A percentile compares a stretch with the other conserved stretches of the same genome.
Evolutionary conservation across 2,113 vertebrate genomes (phyloP).

Genomic region (Siniperca chuatsi): DNA sequence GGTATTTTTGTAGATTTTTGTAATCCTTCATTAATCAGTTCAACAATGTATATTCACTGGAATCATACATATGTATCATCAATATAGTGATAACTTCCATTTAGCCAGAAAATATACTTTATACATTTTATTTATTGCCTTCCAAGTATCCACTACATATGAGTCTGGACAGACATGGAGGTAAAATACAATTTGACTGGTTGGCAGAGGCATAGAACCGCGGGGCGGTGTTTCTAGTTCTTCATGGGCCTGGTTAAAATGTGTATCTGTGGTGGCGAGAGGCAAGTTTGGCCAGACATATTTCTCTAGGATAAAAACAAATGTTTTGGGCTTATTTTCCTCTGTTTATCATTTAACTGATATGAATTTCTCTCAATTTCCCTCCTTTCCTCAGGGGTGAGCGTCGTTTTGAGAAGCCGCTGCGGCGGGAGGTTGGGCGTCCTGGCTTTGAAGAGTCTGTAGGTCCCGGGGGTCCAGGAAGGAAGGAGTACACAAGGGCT

Average conservation of each 20-base stretch:
- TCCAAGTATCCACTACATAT: too few species aligned
- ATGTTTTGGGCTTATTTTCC: slow-evolving; percentile 9
- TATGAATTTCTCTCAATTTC: slow-evolving; percentile 21
- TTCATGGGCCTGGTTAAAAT: background rate
- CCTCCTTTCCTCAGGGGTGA: slow-evolving; percentile 84
- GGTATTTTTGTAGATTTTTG: too few species aligned
- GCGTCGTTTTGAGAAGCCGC: slow-evolving; percentile 91
- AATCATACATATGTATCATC: too few species aligned
- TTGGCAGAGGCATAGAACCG: too few species aligned
- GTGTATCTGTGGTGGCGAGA: background rate
- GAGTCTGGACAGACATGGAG: too few species aligned
- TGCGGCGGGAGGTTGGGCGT: slow-evolving; percentile 88
- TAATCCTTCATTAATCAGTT: background rate
- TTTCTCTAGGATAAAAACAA: background rate
- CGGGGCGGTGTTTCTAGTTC: background rate
- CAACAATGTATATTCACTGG: background rate
- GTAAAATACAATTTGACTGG: too few species aligned
- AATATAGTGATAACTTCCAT: too few species aligned
- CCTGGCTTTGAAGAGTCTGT: slow-evolving; percentile 89
- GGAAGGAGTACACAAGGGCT: slow-evolving; percentile 92
- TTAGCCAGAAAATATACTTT: too few species aligned
- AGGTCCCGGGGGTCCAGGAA: slow-evolving; percentile 66
- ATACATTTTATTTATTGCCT: too few species aligned
- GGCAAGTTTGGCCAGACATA: background rate
- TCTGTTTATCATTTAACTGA: slow-evolving; percentile 12